Evolutionary conservation across 2,888 invertebrate species (phyloP), one percentile per base, ranked within the genome.

Genomic region (Gasteruption jaculator): DNA sequence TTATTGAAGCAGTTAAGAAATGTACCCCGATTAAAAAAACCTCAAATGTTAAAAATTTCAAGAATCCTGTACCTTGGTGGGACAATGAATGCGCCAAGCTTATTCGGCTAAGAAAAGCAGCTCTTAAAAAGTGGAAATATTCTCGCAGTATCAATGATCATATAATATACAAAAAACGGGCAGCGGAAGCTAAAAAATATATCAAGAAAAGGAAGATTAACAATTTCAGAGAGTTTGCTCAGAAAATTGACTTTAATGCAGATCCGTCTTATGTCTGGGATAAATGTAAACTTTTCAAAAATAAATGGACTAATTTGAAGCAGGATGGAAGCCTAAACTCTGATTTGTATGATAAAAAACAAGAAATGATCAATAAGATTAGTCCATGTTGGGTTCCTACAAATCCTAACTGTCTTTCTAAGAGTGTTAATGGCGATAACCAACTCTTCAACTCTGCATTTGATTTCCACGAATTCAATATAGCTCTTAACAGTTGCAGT

Each of bases 81-180:
- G 34, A 41, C 25, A 3, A 16, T 2, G 41, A 41, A 10, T 41
- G 41, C 15, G 21, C 20, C 12, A 7, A 8, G 7, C 6, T 27
- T 2, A 20, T 20, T 22, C 7, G 34, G 5, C 10, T 41, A 2
- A 12, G 34, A 3, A n/a, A 10, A 21, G 34, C 41, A 3, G 10
- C 34, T 19, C 20, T 33, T 19, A 33, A 39, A 25, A 39, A 33
- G 26, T 39, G 32, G 33, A n/a, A n/a, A n/a, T n/a, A n/a, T n/a
- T n/a, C n/a, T n/a, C n/a, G n/a, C n/a, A n/a, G n/a, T n/a, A n/a
- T n/a, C n/a, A n/a, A n/a, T n/a, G n/a, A n/a, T n/a, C n/a, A n/a
- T n/a, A n/a, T n/a, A n/a, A n/a, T n/a, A 3, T 22, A 34, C 15
- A 34, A 20, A 7, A 34, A 21, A 34, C 14, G 10, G 3, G 19